phyloP scores from a whole-genome alignment of 2,797 vertebrate species.

The Lutjanus campechanus region DNA sequence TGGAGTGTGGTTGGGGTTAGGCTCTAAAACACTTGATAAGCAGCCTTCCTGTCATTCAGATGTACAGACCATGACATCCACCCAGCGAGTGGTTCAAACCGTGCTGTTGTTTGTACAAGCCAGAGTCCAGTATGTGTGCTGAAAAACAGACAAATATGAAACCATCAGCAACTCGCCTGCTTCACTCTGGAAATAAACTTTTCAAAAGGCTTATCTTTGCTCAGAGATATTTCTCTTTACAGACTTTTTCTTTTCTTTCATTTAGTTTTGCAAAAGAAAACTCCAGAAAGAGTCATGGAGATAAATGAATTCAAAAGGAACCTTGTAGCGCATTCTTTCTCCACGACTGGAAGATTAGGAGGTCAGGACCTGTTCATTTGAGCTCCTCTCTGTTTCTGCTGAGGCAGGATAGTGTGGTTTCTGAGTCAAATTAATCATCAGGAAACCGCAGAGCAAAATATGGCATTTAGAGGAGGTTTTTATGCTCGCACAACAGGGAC shows the following conservation, averaged over 20 bases:
- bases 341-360: slow-evolving; percentile 55
- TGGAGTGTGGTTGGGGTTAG: too few species aligned
- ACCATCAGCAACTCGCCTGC: slow-evolving; percentile 1
- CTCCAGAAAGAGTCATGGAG: slow-evolving; percentile 28
- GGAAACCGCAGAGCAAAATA: slow-evolving; percentile 48
- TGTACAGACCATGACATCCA: slow-evolving; percentile 59
- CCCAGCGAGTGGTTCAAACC: slow-evolving; percentile 39
- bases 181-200: slow-evolving; percentile 46
- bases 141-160: slow-evolving; percentile 21
- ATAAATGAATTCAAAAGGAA: slow-evolving; percentile 58
- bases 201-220: slow-evolving; percentile 34
- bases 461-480: slow-evolving; percentile 38
- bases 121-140: slow-evolving; percentile 26
- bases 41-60: slow-evolving; percentile 72
- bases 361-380: slow-evolving; percentile 68
- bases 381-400: slow-evolving; percentile 65
- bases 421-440: slow-evolving; percentile 72
- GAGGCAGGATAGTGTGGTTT: slow-evolving; percentile 53
- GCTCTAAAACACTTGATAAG: slow-evolving; percentile 62
- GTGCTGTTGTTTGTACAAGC: slow-evolving; percentile 50
- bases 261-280: slow-evolving; percentile 24
- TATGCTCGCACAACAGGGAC: slow-evolving; percentile 53
- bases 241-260: slow-evolving; percentile 14
- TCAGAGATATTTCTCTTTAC: slow-evolving; percentile 25
- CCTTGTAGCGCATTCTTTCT: slow-evolving; percentile 49